Evolutionary conservation across 1,140 invertebrate species (phyloP).

Genomic region (Drosophila oshimai): DNA sequence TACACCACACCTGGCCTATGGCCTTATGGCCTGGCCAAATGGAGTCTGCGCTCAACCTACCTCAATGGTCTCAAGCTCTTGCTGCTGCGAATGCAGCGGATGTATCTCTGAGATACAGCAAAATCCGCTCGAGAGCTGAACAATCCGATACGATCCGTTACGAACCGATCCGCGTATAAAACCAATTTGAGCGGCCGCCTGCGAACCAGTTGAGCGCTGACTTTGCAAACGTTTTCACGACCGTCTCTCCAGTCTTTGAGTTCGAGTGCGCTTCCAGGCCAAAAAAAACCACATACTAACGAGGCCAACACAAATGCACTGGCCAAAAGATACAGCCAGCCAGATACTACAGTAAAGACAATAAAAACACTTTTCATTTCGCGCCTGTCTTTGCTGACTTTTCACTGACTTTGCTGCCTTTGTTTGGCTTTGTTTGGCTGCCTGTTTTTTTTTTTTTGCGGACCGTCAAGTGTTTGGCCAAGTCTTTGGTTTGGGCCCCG

Average conservation of each 20-base stretch:
- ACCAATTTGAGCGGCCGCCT: constrained; percentile 64
- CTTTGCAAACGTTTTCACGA: constrained; percentile 73
- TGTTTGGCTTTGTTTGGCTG: constrained; percentile 41
- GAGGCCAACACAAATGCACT: constrained; percentile 65
- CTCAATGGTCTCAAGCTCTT: constrained; percentile 57
- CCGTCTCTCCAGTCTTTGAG: constrained; percentile 28
- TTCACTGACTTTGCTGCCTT: constrained; percentile 16
- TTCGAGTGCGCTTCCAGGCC: constrained; percentile 4
- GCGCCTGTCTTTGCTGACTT: constrained; percentile 34
- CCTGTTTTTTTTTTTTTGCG: constrained; percentile 31
- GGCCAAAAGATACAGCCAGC: constrained; percentile 56
- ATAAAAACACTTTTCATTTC: constrained; percentile 52
- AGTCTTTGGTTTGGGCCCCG: constrained; percentile 45
- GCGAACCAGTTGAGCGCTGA: constrained; percentile 77
- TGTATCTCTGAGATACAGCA: constrained; percentile 28
- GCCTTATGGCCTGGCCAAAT: too few relatives aligned
- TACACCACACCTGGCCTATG: constrained; percentile 26
- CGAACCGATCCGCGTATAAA: constrained; percentile 59
- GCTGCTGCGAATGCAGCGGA: constrained; percentile 31
- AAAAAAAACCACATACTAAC: constrained; percentile 21
- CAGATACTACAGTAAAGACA: constrained; percentile 13
- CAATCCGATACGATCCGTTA: background rate
- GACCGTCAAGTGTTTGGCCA: constrained; percentile 51
- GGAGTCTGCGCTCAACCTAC: constrained; percentile 51
- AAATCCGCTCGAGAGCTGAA: constrained; percentile 28